Evolutionary conservation across 1,140 invertebrate genomes (phyloP).

Genomic region (Solenopsis fugax): DNA sequence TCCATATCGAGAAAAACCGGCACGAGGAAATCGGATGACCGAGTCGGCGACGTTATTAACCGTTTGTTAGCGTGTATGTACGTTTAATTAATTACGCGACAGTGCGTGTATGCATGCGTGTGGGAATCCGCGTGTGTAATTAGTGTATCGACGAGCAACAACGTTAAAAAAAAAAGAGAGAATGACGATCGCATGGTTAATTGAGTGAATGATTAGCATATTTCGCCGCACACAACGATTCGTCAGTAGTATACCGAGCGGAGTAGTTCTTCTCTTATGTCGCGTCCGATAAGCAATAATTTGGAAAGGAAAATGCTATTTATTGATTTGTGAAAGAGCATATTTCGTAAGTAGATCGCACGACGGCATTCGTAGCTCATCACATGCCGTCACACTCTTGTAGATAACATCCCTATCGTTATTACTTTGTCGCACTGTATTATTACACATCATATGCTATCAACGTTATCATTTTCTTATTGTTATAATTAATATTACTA

Average conservation of each 20-base stretch:
- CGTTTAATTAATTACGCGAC: slow-evolving; percentile 45
- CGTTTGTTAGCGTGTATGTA: not conserved
- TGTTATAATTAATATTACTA: slow-evolving; percentile 29
- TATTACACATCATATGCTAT: slow-evolving; percentile 27
- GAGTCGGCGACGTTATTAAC: slow-evolving; percentile 11
- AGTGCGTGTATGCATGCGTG: slow-evolving; percentile 33
- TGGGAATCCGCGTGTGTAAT: slow-evolving; percentile 69
- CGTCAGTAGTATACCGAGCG: not conserved
- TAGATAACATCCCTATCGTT: slow-evolving; percentile 67
- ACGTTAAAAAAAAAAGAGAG: slow-evolving; percentile 46
- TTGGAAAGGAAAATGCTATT: slow-evolving; percentile 26
- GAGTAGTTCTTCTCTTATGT: slow-evolving; percentile 8
- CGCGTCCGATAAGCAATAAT: slow-evolving; percentile 17
- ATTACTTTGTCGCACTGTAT: slow-evolving; percentile 37
- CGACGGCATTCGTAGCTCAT: slow-evolving; percentile 30
- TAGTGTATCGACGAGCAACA: slow-evolving; percentile 71
- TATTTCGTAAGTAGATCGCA: not conserved
- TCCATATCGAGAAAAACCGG: not conserved
- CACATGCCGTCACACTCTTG: slow-evolving; percentile 53
- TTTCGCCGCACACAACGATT: slow-evolving; percentile 12
- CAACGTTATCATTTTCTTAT: slow-evolving; percentile 7
- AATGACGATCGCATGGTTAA: slow-evolving; percentile 56
- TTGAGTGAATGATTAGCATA: slow-evolving; percentile 9
- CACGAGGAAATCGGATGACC: not conserved
- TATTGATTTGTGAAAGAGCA: slow-evolving; percentile 5